Conservation (phyloP, 2,113 vertebrate species). For the Ceyx melanurus region DNA sequence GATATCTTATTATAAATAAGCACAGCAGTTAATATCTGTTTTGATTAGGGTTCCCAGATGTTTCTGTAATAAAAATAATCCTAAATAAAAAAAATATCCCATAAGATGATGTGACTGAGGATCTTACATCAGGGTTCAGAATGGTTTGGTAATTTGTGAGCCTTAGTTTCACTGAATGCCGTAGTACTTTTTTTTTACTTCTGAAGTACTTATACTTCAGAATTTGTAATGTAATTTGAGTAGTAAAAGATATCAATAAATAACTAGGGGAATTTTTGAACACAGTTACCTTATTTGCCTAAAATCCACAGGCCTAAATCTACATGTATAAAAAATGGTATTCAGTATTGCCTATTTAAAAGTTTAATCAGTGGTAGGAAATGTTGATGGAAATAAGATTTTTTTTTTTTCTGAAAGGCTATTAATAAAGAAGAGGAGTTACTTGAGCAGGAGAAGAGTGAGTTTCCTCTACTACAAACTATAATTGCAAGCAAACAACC, state of each 20-base stretch:
- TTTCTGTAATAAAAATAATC: neutral
- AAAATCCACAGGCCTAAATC: neutral
- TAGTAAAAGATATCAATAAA: neutral
- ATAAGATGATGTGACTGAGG: neutral
- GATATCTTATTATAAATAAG: neutral
- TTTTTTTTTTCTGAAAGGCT: slow-evolving; percentile 54
- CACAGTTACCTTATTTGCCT: neutral
- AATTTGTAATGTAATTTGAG: neutral
- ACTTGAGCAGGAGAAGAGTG: slow-evolving; percentile 80
- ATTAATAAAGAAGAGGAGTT: slow-evolving; percentile 89
- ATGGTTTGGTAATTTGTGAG: neutral
- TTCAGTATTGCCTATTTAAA: neutral
- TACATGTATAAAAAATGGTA: neutral
- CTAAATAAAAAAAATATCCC: neutral
- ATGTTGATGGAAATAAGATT: neutral
- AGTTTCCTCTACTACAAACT: slow-evolving; percentile 83
- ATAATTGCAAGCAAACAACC: slow-evolving; percentile 81
- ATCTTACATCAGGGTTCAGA: neutral
- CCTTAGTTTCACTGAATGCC: neutral
- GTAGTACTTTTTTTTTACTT: neutral
- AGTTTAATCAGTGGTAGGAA: neutral
- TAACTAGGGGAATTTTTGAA: neutral
- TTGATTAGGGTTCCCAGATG: neutral
- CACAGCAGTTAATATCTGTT: neutral
- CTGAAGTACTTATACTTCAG: neutral